A percentile compares a stretch with the other conserved stretches of the same genome.
These are phyloP conservation scores for Deilephila porcellus DNA, from an alignment of 2,888 invertebrate genomes.

Conservation along the genomic window DNA sequence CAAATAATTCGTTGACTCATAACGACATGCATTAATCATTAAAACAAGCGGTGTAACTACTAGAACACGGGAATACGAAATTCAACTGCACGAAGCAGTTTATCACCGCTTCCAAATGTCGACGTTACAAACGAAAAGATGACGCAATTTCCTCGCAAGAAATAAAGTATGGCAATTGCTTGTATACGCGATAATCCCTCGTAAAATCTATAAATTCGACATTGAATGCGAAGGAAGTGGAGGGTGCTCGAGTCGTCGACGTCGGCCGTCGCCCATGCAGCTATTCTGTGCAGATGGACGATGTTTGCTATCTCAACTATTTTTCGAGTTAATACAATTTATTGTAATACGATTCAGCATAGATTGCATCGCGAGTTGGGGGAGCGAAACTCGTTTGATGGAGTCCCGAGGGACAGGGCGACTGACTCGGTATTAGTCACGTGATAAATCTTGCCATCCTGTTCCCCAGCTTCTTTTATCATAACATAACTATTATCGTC, in stretches of 20 bases:
- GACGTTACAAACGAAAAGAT: slow-evolving; percentile 58
- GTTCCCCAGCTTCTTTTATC: slow-evolving; percentile 71
- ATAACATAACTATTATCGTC: slow-evolving; percentile 64
- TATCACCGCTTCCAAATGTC: slow-evolving; percentile 33
- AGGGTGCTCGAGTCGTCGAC: slow-evolving; percentile 61
- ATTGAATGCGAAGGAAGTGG: slow-evolving; percentile 68
- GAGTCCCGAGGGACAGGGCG: slow-evolving; percentile 76
- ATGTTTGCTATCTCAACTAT: slow-evolving; percentile 84
- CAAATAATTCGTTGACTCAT: neutral
- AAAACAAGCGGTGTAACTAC: slow-evolving; percentile 35
- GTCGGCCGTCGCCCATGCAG: slow-evolving; percentile 60
- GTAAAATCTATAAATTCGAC: slow-evolving; percentile 81
- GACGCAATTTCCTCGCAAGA: slow-evolving; percentile 76
- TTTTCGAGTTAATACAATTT: slow-evolving; percentile 85
- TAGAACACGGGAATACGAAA: neutral
- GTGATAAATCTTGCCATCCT: slow-evolving; percentile 80
- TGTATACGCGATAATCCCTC: slow-evolving; percentile 79
- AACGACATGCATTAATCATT: neutral
- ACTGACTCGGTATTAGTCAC: slow-evolving; percentile 81
- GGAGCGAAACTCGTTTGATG: slow-evolving; percentile 84
- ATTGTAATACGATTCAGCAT: slow-evolving; percentile 85
- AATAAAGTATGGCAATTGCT: slow-evolving; percentile 80
- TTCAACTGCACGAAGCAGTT: slow-evolving; percentile 9
- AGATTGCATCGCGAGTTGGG: slow-evolving; percentile 82
- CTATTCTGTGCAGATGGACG: slow-evolving; percentile 83